Base-by-base conservation (phyloP, 1,140 invertebrate genomes). In the Maniola jurtina region DNA sequence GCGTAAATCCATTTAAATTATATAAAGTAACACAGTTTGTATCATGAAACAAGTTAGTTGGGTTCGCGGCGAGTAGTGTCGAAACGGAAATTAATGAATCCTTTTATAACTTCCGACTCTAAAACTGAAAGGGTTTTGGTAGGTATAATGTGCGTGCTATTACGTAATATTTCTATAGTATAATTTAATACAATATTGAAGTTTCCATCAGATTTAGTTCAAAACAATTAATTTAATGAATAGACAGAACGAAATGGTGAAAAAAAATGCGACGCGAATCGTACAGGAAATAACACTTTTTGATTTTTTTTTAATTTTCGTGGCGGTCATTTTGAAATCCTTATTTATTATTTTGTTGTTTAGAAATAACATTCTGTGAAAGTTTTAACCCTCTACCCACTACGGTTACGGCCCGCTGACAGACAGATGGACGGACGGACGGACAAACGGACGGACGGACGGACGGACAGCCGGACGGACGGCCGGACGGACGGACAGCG, bases 61-160 rank as follows among this genome's bases (percentile, higher is more conserved):
- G 61, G 36, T 38, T 56, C 38, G 36, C 52, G 54, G 61, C 48
- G 54, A 64, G 42, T 47, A 33, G 55, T 34, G 62, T 45, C 55
- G 42, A 38, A 64, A 57, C 54, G 54, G 62, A 64, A 64, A 64
- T 64, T 58, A 64, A 34, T 64, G 62, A 48, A 64, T 64, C 62
- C 54, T 64, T 64, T 36, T 64, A 48, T 64, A 64, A 48, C 54
- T 57, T 64, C 54, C 62, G 62, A 40, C 15, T 48, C 40, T 57
- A 64, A 64, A 57, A 57, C 52, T 64, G n/a, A 57, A 63, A 63
- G 61, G 54, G 50, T 56, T 13, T 34, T 55, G 34, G 16, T n/a
- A n/a, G 25, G 1, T 52, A 63, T 63, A 63, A 25, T 63, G 50
- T 56, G 25, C 16, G 14, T 35, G 35, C 54, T 34, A 55, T 55